A percentile compares a stretch with the other conserved stretches of the same genome.
Conservation (phyloP, 2,797 vertebrate species). For the Neostethus bicornis region DNA sequence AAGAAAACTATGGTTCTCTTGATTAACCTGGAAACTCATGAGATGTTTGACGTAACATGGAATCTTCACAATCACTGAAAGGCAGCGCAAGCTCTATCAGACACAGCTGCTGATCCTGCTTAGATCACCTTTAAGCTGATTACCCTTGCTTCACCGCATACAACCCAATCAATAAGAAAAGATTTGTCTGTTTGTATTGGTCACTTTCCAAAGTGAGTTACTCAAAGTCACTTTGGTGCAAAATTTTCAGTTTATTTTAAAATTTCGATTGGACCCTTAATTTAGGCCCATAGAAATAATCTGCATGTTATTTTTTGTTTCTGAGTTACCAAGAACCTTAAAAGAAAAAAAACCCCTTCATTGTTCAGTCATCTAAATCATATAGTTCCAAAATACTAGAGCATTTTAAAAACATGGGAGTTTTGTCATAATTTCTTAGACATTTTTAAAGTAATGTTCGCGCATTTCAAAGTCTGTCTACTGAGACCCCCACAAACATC, state of each 20-base stretch:
- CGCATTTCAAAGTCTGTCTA: too few relatives aligned
- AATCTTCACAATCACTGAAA: neutral
- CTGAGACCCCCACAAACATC: too few relatives aligned
- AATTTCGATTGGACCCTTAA: neutral
- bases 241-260: neutral
- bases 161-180: conserved; percentile 12
- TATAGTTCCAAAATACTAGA: too few relatives aligned
- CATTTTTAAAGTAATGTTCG: too few relatives aligned
- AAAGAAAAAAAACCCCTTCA: neutral
- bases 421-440: too few relatives aligned
- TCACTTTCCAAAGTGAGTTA: neutral
- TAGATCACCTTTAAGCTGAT: conserved; percentile 1
- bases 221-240: conserved; percentile 20
- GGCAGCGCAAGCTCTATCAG: neutral
- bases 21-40: neutral
- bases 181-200: conserved; percentile 14
- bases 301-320: neutral
- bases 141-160: neutral
- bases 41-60: conserved; percentile 1
- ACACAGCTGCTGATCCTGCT: neutral
- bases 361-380: too few relatives aligned
- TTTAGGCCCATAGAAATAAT: neutral
- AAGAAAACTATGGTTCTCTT: neutral
- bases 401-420: too few relatives aligned
- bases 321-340: neutral